Percentiles rank a stretch among this genome's conserved stretches.
These are phyloP conservation scores for Leptestheria dahalacensis DNA, from an alignment of 1,140 invertebrate genomes.

Conservation along the genomic window DNA sequence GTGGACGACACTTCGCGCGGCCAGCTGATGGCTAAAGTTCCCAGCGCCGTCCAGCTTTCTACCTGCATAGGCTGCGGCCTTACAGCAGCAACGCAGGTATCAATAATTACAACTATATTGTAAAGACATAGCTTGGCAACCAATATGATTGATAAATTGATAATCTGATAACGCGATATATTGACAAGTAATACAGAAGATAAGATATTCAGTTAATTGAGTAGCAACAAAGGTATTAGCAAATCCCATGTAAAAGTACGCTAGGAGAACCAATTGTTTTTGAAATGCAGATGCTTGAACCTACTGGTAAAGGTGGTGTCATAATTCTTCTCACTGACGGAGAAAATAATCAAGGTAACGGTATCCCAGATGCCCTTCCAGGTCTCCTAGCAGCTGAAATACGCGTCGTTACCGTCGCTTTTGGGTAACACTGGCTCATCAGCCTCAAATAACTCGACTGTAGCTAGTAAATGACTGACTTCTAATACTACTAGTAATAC, in stretches of 20 bases:
- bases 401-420: slow-evolving; percentile 21
- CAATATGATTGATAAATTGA: not conserved
- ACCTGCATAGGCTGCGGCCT: slow-evolving; percentile 21
- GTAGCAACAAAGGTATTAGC: no score
- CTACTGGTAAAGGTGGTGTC: slow-evolving; percentile 18
- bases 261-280: no score
- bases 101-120: not conserved
- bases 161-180: no score
- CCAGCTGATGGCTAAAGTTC: slow-evolving; percentile 13
- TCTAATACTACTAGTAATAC: not conserved
- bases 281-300: slow-evolving; percentile 12
- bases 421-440: slow-evolving; percentile 16
- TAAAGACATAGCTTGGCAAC: not conserved
- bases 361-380: slow-evolving; percentile 18
- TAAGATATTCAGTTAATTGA: no score
- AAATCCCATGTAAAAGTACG: no score
- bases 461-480: not conserved
- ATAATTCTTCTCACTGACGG: slow-evolving; percentile 23
- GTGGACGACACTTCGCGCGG: slow-evolving; percentile 13
- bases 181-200: no score
- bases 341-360: slow-evolving; percentile 21
- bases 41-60: slow-evolving; percentile 14
- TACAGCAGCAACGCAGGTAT: slow-evolving; percentile 17
- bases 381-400: slow-evolving; percentile 15
- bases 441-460: not conserved